A percentile compares a stretch with the other conserved stretches of the same genome.
Conservation (phyloP, 2,888 invertebrate species). For the Tipula vernalis region DNA sequence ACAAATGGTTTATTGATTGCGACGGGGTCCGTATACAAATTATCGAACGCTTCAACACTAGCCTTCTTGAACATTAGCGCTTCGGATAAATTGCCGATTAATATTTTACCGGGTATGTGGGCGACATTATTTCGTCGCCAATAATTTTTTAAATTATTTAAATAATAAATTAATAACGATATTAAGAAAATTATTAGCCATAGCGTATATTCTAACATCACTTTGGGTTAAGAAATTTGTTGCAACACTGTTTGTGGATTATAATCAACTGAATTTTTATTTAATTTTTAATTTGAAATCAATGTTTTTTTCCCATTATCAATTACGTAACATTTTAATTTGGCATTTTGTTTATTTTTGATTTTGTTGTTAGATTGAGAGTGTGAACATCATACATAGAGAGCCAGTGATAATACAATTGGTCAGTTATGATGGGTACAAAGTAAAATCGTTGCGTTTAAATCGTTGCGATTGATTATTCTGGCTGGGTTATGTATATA, state of each 20-base stretch:
- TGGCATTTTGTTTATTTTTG: too few relatives aligned
- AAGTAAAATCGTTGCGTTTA: too few relatives aligned
- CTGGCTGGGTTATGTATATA: too few relatives aligned
- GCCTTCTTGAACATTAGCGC: slow-evolving; percentile 25
- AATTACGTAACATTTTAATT: too few relatives aligned
- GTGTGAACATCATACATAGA: too few relatives aligned
- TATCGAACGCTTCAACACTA: slow-evolving; percentile 28
- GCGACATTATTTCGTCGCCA: slow-evolving; percentile 32
- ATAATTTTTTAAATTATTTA: slow-evolving; percentile 17
- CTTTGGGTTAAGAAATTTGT: background rate
- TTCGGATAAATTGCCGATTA: slow-evolving; percentile 35
- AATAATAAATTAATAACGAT: background rate
- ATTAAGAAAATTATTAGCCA: background rate
- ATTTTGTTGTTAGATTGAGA: too few relatives aligned
- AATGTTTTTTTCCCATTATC: too few relatives aligned
- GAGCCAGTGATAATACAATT: too few relatives aligned
- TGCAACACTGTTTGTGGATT: background rate
- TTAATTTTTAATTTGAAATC: too few relatives aligned
- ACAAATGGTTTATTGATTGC: background rate
- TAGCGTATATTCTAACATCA: background rate
- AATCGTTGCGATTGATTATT: too few relatives aligned
- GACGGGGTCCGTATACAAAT: slow-evolving; percentile 25
- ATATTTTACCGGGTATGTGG: slow-evolving; percentile 28
- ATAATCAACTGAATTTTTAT: background rate
- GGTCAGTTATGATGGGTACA: too few relatives aligned